phyloP scores from a whole-genome alignment of 1,140 invertebrate species.

The Calliphora vicina region DNA sequence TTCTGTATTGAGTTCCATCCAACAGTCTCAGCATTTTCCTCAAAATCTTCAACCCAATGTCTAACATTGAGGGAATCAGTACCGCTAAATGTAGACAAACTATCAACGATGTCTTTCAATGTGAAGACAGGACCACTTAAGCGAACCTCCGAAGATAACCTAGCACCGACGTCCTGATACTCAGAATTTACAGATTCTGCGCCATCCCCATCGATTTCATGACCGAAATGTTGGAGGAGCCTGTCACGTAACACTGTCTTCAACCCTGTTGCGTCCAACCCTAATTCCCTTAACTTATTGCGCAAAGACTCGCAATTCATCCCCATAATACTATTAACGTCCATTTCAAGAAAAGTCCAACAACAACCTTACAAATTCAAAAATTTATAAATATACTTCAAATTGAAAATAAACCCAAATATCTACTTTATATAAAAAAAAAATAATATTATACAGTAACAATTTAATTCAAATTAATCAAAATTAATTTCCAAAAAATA shows the following conservation, averaged over 20 bases:
- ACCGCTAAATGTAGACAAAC: neutral
- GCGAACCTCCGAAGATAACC: neutral
- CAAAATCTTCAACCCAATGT: neutral
- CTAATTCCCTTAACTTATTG: neutral
- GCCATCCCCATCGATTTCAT: neutral
- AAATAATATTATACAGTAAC: no score
- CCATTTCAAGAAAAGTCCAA: neutral
- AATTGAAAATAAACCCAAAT: no score
- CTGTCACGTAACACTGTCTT: neutral
- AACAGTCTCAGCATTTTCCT: neutral
- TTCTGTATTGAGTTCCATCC: conserved; percentile 23
- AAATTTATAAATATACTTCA: no score
- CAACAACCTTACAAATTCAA: no score
- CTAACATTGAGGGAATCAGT: neutral
- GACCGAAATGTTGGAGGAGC: neutral
- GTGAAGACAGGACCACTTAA: neutral
- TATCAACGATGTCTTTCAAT: neutral
- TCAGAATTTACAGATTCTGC: neutral
- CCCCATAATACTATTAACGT: neutral
- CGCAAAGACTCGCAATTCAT: neutral
- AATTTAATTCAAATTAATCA: no score
- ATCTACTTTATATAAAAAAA: no score
- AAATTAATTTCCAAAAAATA: no score
- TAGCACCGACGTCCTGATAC: neutral
- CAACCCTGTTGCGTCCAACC: neutral